phyloP scores from a whole-genome alignment of 2,797 vertebrate genomes.

The Sebastes oblongus region DNA sequence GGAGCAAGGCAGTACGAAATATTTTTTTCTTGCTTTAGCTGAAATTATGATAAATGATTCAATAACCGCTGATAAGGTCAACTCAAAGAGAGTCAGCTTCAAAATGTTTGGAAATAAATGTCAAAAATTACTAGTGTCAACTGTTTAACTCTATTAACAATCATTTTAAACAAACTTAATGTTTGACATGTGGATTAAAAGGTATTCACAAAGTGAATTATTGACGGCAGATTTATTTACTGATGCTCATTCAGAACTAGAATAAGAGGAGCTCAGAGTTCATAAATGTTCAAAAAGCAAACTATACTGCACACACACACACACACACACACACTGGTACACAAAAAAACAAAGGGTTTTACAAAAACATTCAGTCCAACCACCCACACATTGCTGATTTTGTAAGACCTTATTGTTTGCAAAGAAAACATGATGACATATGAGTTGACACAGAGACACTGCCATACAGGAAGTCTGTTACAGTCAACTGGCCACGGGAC shows the following conservation, averaged over 20 bases:
- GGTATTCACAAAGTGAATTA: background rate
- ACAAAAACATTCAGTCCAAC: background rate
- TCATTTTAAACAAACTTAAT: background rate
- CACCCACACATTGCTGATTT: background rate
- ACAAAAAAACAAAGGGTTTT: background rate
- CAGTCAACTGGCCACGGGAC: background rate
- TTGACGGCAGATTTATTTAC: background rate
- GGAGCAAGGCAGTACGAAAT: background rate
- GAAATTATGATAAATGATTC: background rate
- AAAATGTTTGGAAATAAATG: background rate
- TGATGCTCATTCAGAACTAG: background rate
- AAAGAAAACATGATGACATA: background rate
- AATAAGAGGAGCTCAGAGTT: background rate
- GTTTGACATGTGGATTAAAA: background rate
- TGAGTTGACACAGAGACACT: background rate
- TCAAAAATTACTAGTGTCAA: background rate
- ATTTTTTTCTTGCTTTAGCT: background rate
- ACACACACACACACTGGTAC: background rate
- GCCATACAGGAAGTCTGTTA: background rate
- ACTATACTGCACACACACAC: background rate
- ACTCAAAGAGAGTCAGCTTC: background rate
- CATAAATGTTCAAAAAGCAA: background rate
- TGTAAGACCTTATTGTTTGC: background rate
- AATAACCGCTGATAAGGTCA: background rate
- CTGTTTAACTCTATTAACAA: background rate